Evolutionary conservation across 2,888 invertebrate genomes (phyloP).

Genomic region (Selenia dentaria): DNA sequence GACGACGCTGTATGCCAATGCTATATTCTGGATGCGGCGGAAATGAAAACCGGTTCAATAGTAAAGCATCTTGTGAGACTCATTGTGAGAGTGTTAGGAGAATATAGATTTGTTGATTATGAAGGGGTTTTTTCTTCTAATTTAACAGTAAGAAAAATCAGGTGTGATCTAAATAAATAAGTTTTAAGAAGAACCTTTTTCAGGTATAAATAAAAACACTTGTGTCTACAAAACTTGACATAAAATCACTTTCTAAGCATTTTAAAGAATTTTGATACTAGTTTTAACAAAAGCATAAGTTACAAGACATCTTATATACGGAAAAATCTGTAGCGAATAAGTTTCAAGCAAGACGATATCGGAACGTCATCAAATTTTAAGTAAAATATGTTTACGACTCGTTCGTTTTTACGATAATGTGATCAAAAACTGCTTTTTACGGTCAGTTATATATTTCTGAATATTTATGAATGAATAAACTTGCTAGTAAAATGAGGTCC

Average conservation of each 20-base stretch:
- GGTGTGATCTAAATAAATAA: too few relatives aligned
- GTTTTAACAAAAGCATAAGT: too few relatives aligned
- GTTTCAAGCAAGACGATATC: neutral
- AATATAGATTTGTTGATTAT: conserved; percentile 33
- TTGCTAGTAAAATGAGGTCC: conserved; percentile 6
- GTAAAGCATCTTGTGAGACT: conserved; percentile 47
- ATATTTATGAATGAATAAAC: conserved; percentile 11
- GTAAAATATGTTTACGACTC: conserved; percentile 9
- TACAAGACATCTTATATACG: too few relatives aligned
- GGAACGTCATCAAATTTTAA: neutral
- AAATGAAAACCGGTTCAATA: conserved; percentile 67
- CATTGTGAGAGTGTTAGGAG: conserved; percentile 52
- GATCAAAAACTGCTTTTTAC: conserved; percentile 11
- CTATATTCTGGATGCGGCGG: conserved; percentile 77
- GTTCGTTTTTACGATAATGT: conserved; percentile 6
- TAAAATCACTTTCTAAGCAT: too few relatives aligned
- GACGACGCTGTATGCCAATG: conserved; percentile 68
- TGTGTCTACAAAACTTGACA: too few relatives aligned
- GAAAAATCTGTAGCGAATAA: too few relatives aligned
- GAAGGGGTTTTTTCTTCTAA: too few relatives aligned
- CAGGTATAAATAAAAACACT: too few relatives aligned
- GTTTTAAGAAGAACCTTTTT: too few relatives aligned
- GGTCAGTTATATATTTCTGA: neutral
- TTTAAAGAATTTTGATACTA: too few relatives aligned
- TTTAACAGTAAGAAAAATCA: too few relatives aligned